Base-by-base conservation (phyloP, 2,113 vertebrate genomes). In the Sporophila hypoxantha region DNA sequence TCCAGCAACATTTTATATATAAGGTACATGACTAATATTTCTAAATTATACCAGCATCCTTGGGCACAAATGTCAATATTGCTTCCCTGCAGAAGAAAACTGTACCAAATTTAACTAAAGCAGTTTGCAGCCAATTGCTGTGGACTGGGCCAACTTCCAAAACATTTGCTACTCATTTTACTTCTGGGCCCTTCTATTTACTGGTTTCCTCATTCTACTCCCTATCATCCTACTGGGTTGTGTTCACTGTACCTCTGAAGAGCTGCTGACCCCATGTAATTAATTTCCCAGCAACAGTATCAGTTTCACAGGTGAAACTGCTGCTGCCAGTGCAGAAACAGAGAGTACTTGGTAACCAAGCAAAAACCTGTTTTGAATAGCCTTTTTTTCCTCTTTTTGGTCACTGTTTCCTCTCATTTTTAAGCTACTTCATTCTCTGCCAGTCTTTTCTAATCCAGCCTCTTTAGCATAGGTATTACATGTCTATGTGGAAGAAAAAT, bases 51-150 rank as follows among this genome's bases (percentile, higher is more conserved):
- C 14, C 36, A 70, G 36, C 56, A 82, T 85, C 65, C 61, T 52
- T 44, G 53, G 82, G 44, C 77, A 83, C 46, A 88, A 85, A 92
- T 37, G 53, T 85, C 88, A 83, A 44, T 70, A 85, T 20, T 61
- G 61, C 57, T 83, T 83, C 61, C 65, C 53, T 64, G 6, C 23
- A 49, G 73, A 65, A 82, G 61, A 81, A 89, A 91, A 85, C 44
- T 12, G 27, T 30, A 75, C 85, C 62, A 91, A 46, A 79, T 92
- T 75, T 88, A 90, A 79, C 85, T 82, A n/a, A 65, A 73, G 71
- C 55, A 57, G 34, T 41, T 55, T 42, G 37, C 8, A 92, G 64
- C 64, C 29, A 50, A 47, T 70, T 80, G 68, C 50, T 59, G 56
- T 36, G 44, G 14, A 30, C 0, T 49, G 69, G 76, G 60, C 92